Conservation (phyloP, 1,140 invertebrate genomes). For the Scaptomyza pallida region DNA sequence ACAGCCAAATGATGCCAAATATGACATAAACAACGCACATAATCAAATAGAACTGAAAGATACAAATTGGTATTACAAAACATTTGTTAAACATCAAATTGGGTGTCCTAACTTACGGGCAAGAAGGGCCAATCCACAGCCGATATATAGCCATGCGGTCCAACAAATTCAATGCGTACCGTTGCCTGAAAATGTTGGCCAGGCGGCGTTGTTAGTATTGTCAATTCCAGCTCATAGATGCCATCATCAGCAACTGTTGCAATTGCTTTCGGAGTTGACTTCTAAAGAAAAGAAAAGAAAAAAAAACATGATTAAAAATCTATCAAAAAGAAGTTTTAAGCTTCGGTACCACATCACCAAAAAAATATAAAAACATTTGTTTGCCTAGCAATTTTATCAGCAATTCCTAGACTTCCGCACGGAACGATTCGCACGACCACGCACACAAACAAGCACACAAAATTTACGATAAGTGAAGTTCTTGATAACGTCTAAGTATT, state of each 20-base stretch:
- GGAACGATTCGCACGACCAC: not conserved
- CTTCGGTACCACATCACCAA: not conserved
- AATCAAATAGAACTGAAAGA: slow-evolving; percentile 92
- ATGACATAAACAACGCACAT: slow-evolving; percentile 95
- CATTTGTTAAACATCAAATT: not conserved
- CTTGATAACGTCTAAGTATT: slow-evolving; percentile 44
- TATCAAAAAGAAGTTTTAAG: not conserved
- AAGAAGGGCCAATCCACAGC: slow-evolving; percentile 90
- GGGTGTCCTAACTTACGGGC: slow-evolving; percentile 84
- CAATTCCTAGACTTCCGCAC: slow-evolving; percentile 10
- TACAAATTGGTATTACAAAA: not conserved
- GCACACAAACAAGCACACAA: not conserved
- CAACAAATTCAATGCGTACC: slow-evolving; percentile 88
- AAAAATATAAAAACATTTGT: not conserved
- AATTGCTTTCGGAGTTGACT: slow-evolving; percentile 81
- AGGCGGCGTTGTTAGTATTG: slow-evolving; percentile 57
- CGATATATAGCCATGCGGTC: slow-evolving; percentile 89
- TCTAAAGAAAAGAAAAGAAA: slow-evolving; percentile 5
- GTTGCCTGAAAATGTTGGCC: slow-evolving; percentile 83
- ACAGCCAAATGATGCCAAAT: slow-evolving; percentile 92
- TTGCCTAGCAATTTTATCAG: slow-evolving; percentile 7
- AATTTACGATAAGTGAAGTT: slow-evolving; percentile 23
- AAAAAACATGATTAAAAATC: too few relatives aligned
- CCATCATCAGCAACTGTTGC: slow-evolving; percentile 85
- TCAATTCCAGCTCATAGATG: slow-evolving; percentile 85